Conservation (phyloP, 1,140 invertebrate species). For the Planococcus citri region DNA sequence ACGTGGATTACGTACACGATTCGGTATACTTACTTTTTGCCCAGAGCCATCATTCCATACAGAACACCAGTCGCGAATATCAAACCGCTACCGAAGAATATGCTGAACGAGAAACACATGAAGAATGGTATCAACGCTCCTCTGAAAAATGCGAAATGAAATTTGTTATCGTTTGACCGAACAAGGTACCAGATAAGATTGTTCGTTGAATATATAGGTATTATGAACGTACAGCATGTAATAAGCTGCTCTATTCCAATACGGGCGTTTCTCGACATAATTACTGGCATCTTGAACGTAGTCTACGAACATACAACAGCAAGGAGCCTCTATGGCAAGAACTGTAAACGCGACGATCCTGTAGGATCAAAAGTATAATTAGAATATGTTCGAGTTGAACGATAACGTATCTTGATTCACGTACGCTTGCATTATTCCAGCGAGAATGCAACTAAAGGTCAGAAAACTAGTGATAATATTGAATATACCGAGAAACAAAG, state of each 20-base stretch:
- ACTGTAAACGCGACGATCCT: constrained; percentile 70
- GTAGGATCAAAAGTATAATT: neutral
- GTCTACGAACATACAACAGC: constrained; percentile 88
- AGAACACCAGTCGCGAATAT: constrained; percentile 78
- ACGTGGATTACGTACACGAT: neutral
- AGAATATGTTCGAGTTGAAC: neutral
- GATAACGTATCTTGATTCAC: constrained; percentile 27
- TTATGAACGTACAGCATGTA: constrained; percentile 63
- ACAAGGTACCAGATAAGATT: too few relatives aligned
- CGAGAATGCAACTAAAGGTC: constrained; percentile 54
- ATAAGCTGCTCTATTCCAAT: constrained; percentile 78
- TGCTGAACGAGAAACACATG: constrained; percentile 58
- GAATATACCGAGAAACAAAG: constrained; percentile 72
- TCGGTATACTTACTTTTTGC: constrained; percentile 68
- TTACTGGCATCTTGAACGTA: constrained; percentile 72
- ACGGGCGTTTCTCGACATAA: constrained; percentile 65
- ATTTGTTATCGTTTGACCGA: neutral
- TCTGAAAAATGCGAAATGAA: constrained; percentile 41
- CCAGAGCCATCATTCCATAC: constrained; percentile 87
- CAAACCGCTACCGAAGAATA: constrained; percentile 71
- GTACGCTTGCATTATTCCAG: constrained; percentile 78
- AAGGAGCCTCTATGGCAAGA: constrained; percentile 80
- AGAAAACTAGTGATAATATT: constrained; percentile 58
- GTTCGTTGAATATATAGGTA: neutral
- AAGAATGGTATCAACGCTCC: constrained; percentile 62